Conservation (phyloP, 2,113 vertebrate species). For the Protomyctophum bolini region DNA sequence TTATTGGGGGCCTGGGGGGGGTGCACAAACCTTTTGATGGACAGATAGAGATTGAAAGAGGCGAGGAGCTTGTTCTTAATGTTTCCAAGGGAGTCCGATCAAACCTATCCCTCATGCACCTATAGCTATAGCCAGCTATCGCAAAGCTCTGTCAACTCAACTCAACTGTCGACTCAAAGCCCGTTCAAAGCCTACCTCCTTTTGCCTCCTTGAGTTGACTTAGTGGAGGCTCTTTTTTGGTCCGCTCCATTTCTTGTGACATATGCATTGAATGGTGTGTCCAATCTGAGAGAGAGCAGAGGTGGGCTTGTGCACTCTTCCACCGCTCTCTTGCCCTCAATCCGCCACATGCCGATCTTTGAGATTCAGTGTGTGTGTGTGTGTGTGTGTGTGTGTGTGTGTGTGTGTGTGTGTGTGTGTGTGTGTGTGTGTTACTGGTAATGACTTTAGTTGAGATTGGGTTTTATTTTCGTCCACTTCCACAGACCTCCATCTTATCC, state of each 20-base stretch:
- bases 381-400: too few relatives aligned
- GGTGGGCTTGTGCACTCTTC: constrained; percentile 10
- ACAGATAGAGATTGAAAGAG: constrained; percentile 31
- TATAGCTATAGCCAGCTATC: not conserved
- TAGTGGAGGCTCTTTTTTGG: constrained; percentile 2
- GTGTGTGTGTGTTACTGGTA: constrained; percentile 4
- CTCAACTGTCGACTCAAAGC: not conserved
- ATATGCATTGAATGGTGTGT: constrained; percentile 48
- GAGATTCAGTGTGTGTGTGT: constrained; percentile 40
- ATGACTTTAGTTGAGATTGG: constrained; percentile 66
- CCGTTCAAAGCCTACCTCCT: not conserved
- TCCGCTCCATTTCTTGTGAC: constrained; percentile 22
- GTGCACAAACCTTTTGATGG: constrained; percentile 22
- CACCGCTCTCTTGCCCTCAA: constrained; percentile 19
- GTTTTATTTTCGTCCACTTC: constrained; percentile 76
- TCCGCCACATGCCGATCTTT: constrained; percentile 42
- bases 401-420: not conserved
- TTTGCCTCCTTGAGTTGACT: not conserved
- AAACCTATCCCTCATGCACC: not conserved
- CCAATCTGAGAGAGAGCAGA: constrained; percentile 38
- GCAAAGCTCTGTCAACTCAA: not conserved
- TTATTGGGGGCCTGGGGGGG: not conserved
- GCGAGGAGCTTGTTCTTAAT: constrained; percentile 32
- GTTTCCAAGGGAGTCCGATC: constrained; percentile 35
- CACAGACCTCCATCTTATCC: constrained; percentile 76